Evolutionary conservation across 2,888 invertebrate genomes (phyloP), one percentile per base, ranked within the genome.

Genomic region (Thysanoteuthis rhombus): DNA sequence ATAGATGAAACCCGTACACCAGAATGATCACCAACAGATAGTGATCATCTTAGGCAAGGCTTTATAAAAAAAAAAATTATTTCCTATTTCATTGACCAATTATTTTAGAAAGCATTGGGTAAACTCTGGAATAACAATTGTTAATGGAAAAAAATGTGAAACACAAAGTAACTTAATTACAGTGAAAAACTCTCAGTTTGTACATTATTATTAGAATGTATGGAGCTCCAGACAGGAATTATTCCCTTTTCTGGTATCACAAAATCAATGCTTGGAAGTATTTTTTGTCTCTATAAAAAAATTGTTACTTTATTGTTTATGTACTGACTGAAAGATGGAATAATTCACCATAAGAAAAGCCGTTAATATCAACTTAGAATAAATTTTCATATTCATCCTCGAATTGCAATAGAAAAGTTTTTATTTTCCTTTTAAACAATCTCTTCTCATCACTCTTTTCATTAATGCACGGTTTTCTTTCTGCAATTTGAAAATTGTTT

Each of bases 121-220:
- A 39, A 40, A 91, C 22, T 91, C 39, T 91, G 91, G 39, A 91
- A 91, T 91, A 90, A 90, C 39, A 38, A 39, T 38, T n/a, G 6
- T 38, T 89, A 89, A 89, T 32, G 36, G 12, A 28, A 91, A 40
- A 90, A 36, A 36, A 90, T 36, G 19, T 91, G 40, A 91, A 91
- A 91, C 28, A 91, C 32, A 91, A 40, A 91, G 32, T 28, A 91
- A 42, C 25, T 40, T 91, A 42, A 32, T 91, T 91, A 91, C 0
- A 91, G 36, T 22, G 91, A 39, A 42, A 91, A 91, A 90, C 91
- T 91, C 91, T 91, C 91, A 40, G 38, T 91, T 91, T 91, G 38
- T 91, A 52, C 52, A n/a, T 91, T 91, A 25, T 40, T 91, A 91
- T 39, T 38, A 91, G 91, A 91, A 91, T 91, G 91, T 91, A 39